Percentiles rank a stretch among this genome's conserved stretches.
phyloP scores from a whole-genome alignment of 2,113 vertebrate species.

The Microcebus tavaratra region DNA sequence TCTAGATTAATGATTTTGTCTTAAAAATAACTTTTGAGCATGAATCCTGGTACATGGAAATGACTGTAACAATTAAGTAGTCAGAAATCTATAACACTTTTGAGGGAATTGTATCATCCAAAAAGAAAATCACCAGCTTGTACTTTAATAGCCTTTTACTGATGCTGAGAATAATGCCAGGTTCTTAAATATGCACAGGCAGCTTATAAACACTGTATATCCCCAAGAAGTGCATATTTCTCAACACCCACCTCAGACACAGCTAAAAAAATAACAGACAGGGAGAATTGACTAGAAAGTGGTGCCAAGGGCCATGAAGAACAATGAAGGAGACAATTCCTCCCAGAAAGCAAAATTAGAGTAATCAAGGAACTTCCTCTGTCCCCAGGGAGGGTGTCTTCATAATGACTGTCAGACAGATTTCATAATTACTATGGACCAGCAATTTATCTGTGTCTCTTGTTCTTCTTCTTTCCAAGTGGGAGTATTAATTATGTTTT shows the following conservation, averaged over 20 bases:
- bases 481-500: not conserved
- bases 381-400: not conserved
- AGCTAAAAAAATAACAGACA: not conserved
- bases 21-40: not conserved
- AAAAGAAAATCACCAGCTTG: not conserved
- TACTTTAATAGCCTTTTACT: not conserved
- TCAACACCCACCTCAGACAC: not conserved
- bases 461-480: conserved; percentile 21
- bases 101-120: not conserved
- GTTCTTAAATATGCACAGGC: not conserved
- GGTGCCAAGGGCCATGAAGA: not conserved
- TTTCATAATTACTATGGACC: not conserved
- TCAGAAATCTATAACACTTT: not conserved
- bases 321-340: not conserved
- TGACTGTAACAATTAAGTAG: not conserved
- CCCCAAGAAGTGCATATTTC: not conserved
- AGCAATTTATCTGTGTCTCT: not conserved
- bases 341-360: not conserved
- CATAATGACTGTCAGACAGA: not conserved
- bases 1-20: not conserved
- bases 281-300: not conserved
- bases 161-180: not conserved
- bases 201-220: not conserved
- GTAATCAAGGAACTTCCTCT: not conserved
- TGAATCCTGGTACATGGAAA: not conserved